A percentile compares a stretch with the other conserved stretches of the same genome.
phyloP scores from a whole-genome alignment of 2,797 vertebrate species.

The Dendrocincla fuliginosa region DNA sequence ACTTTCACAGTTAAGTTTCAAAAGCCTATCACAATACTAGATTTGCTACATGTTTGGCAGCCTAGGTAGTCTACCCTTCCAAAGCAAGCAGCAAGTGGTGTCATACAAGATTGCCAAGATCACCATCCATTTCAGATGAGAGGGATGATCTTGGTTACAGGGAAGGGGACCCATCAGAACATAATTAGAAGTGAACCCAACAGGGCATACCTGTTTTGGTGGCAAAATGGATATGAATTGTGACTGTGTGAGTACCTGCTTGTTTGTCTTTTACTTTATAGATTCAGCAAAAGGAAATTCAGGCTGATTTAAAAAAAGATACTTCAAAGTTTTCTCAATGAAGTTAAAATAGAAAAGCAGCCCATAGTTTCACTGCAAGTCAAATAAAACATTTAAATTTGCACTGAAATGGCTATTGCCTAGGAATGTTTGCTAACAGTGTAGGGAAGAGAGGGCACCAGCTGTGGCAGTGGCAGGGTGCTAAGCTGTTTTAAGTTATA shows the following conservation, averaged over 20 bases:
- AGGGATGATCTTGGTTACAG: background rate
- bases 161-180: background rate
- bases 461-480: background rate
- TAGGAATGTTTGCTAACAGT: background rate
- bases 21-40: background rate
- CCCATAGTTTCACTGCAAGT: background rate
- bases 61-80: background rate
- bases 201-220: background rate
- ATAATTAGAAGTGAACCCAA: background rate
- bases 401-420: background rate
- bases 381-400: background rate
- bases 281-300: background rate
- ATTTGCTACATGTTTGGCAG: background rate
- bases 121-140: background rate
- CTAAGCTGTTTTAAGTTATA: background rate
- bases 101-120: background rate
- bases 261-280: background rate
- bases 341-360: background rate
- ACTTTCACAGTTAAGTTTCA: background rate
- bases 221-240: background rate
- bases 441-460: background rate
- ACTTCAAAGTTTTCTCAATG: background rate
- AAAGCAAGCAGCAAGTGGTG: background rate
- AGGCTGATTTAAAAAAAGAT: background rate
- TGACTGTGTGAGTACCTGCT: fast-evolving